A percentile compares a stretch with the other conserved stretches of the same genome.
Evolutionary conservation across 1,140 invertebrate species (phyloP).

Genomic region (Hylaeus volcanicus): DNA sequence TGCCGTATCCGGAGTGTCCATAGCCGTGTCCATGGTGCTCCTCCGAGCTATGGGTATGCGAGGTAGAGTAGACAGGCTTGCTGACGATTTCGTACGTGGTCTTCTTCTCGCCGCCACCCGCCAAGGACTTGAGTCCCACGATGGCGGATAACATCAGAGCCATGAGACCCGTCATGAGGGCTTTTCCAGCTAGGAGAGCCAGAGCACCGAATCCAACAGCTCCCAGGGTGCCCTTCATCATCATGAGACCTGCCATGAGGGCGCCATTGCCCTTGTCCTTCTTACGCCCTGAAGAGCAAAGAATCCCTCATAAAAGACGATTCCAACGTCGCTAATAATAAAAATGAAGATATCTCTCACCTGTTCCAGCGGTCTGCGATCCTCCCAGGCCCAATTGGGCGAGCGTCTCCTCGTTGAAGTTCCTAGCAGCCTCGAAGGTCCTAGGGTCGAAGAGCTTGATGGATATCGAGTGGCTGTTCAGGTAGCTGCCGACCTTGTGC

Average conservation of each 20-base stretch:
- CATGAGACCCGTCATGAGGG: conserved; percentile 90
- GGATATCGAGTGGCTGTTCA: conserved; percentile 87
- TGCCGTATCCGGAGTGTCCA: conserved; percentile 81
- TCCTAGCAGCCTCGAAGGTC: conserved; percentile 82
- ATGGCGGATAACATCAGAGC: conserved; percentile 89
- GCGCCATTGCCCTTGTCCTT: conserved; percentile 75
- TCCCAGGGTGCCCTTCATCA: conserved; percentile 85
- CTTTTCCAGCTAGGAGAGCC: conserved; percentile 90
- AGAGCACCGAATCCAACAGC: conserved; percentile 88
- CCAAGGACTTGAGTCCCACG: conserved; percentile 87
- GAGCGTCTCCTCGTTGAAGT: conserved; percentile 75
- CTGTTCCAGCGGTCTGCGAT: conserved; percentile 64
- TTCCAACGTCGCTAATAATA: not conserved
- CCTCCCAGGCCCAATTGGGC: conserved; percentile 70
- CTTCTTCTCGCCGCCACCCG: conserved; percentile 85
- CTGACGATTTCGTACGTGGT: conserved; percentile 92
- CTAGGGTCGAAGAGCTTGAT: conserved; percentile 86
- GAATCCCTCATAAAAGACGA: not conserved
- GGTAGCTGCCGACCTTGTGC: conserved; percentile 85
- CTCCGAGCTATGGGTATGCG: conserved; percentile 87
- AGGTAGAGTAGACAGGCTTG: conserved; percentile 88
- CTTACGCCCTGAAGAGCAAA: conserved; percentile 78
- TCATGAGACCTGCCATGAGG: conserved; percentile 78
- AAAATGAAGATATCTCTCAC: conserved; percentile 48
- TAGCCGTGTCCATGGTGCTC: conserved; percentile 83